Percentiles rank a stretch among this genome's conserved stretches.
Conservation (phyloP, 1,140 invertebrate genomes). For the Atta texana region DNA sequence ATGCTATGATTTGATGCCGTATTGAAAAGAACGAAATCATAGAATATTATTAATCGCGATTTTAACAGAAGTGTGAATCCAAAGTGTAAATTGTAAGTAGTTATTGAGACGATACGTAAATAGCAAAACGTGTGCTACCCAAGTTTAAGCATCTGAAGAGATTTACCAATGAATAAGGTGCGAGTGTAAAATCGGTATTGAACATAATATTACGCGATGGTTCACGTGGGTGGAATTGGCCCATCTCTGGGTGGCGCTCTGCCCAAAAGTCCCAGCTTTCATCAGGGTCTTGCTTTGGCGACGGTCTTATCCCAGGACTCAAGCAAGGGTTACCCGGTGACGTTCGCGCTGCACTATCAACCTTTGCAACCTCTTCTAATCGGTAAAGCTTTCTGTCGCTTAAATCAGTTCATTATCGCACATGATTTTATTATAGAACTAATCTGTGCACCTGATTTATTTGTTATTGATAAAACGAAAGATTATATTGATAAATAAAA, state of each 20-base stretch:
- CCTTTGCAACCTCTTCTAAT: constrained; percentile 83
- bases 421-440: not conserved
- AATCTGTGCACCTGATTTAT: not conserved
- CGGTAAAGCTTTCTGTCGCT: constrained; percentile 77
- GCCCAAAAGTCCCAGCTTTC: constrained; percentile 94
- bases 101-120: constrained; percentile 9
- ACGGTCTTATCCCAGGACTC: constrained; percentile 84
- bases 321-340: constrained; percentile 76
- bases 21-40: not conserved
- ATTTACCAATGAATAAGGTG: constrained; percentile 17
- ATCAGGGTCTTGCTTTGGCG: constrained; percentile 92
- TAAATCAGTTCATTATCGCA: constrained; percentile 7
- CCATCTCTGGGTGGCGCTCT: constrained; percentile 88
- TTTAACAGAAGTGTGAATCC: not conserved
- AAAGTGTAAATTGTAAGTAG: constrained; percentile 13
- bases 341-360: constrained; percentile 83
- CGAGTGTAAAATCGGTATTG: constrained; percentile 6
- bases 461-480: not conserved
- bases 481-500: not conserved
- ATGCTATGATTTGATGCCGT: not conserved
- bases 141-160: not conserved
- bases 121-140: not conserved
- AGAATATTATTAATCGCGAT: not conserved
- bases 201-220: constrained; percentile 78
- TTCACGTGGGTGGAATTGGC: constrained; percentile 86